Conservation (phyloP, 2,797 vertebrate genomes). For the Aulostomus chinensis region DNA sequence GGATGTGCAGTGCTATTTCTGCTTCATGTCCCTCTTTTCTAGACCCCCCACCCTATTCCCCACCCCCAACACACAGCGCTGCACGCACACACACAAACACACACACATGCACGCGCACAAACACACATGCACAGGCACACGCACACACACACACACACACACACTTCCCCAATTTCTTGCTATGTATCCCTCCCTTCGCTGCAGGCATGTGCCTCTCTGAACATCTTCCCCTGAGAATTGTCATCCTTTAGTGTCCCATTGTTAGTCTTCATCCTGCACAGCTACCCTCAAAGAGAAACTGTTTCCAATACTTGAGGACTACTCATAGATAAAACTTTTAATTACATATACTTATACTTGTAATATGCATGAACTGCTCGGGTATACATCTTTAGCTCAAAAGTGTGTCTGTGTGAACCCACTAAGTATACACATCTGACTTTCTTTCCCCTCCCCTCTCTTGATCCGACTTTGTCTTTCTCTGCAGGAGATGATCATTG, state of each 20-base stretch:
- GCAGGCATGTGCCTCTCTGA: conserved; percentile 40
- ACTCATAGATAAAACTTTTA: neutral
- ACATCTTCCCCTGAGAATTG: conserved; percentile 28
- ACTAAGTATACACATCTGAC: neutral
- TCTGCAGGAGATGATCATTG: conserved; percentile 97
- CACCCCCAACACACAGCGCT: too few species aligned
- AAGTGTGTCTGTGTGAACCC: neutral
- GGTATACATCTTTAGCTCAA: neutral
- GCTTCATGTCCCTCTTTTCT: conserved; percentile 26
- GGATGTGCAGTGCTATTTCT: conserved; percentile 68
- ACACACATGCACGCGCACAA: neutral
- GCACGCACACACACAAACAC: too few species aligned
- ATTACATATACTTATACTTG: neutral
- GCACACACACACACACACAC: neutral
- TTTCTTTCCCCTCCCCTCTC: neutral
- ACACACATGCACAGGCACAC: too few species aligned
- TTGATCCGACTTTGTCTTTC: conserved; percentile 37
- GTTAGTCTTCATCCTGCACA: conserved; percentile 13
- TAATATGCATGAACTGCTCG: neutral
- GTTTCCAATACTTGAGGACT: conserved; percentile 8
- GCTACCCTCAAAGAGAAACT: conserved; percentile 2
- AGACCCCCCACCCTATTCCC: conserved; percentile 5
- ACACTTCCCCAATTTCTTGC: conserved; percentile 15
- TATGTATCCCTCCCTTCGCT: conserved; percentile 20
- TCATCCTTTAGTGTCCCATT: conserved; percentile 14